Evolutionary conservation across 2,113 vertebrate genomes (phyloP).

Genomic region (Plecturocebus donacophilus): DNA sequence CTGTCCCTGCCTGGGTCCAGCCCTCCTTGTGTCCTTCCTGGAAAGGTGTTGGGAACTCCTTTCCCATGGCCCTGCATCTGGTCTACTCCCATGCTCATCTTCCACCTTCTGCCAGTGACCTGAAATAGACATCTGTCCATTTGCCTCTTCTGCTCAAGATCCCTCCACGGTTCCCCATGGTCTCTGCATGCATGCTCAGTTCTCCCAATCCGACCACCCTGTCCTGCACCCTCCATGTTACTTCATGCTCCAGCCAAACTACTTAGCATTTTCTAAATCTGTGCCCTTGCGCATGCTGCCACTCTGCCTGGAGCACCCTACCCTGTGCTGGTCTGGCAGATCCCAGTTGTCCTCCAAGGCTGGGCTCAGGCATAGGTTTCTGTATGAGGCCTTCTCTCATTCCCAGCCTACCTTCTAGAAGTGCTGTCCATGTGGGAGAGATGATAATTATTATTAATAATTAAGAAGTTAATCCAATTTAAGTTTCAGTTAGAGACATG

Average conservation of each 20-base stretch:
- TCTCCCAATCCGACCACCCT: neutral
- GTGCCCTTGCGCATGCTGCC: neutral
- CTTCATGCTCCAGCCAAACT: neutral
- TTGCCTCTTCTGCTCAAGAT: neutral
- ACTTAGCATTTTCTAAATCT: neutral
- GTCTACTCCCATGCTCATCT: neutral
- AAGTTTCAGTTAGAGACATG: slow-evolving; percentile 44
- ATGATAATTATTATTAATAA: slow-evolving; percentile 61
- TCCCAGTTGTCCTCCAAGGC: neutral
- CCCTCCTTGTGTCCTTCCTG: neutral
- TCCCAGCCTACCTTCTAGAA: slow-evolving; percentile 17
- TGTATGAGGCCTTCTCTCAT: neutral
- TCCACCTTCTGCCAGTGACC: neutral
- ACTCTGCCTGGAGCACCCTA: neutral
- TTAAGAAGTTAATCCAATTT: slow-evolving; percentile 64
- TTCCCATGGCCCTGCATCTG: neutral
- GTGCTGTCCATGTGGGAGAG: neutral
- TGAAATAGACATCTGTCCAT: neutral
- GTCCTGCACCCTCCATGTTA: neutral
- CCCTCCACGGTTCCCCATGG: neutral
- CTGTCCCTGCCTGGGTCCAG: neutral
- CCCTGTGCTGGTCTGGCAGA: neutral
- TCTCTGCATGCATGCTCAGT: neutral
- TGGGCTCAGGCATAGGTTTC: neutral
- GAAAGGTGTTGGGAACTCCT: neutral